Conservation (phyloP, 1,140 invertebrate species). For the Drosophila truncata region DNA sequence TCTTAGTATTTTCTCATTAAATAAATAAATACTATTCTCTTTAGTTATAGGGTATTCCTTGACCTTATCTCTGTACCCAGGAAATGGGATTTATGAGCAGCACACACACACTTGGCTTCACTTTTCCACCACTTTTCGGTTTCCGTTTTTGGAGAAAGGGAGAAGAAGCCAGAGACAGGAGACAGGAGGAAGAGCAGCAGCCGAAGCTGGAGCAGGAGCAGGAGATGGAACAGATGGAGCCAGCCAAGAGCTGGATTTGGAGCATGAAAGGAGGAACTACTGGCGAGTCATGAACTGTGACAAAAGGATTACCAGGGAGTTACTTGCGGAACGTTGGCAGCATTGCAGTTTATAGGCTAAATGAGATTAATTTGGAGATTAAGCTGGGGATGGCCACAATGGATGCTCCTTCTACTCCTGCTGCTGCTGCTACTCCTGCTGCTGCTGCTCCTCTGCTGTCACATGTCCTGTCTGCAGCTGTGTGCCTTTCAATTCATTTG, state of each 20-base stretch:
- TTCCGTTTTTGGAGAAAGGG: conserved; percentile 1
- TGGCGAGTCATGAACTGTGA: conserved; percentile 74
- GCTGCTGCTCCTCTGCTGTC: conserved; percentile 1
- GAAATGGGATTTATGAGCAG: conserved; percentile 67
- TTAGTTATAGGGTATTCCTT: neutral
- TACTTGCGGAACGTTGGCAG: conserved; percentile 42
- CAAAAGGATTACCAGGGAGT: conserved; percentile 77
- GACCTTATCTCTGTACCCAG: neutral
- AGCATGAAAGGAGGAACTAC: conserved; percentile 30
- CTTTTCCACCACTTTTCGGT: conserved; percentile 20
- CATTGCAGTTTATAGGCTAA: conserved; percentile 70
- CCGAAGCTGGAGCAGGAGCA: neutral
- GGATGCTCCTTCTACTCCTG: neutral
- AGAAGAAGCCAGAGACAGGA: neutral
- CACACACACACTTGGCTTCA: conserved; percentile 34
- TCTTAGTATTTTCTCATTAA: neutral
- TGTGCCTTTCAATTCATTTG: conserved; percentile 48
- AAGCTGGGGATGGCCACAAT: conserved; percentile 35
- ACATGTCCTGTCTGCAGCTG: conserved; percentile 23
- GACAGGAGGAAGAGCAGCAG: neutral
- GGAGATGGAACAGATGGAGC: conserved; percentile 17
- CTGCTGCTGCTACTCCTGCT: conserved; percentile 14
- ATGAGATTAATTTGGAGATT: conserved; percentile 78
- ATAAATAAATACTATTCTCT: neutral
- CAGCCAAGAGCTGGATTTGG: conserved; percentile 11